A percentile compares a stretch with the other conserved stretches of the same genome.
Evolutionary conservation across 2,797 vertebrate genomes (phyloP).

Genomic region (Cyprinodon diabolis): DNA sequence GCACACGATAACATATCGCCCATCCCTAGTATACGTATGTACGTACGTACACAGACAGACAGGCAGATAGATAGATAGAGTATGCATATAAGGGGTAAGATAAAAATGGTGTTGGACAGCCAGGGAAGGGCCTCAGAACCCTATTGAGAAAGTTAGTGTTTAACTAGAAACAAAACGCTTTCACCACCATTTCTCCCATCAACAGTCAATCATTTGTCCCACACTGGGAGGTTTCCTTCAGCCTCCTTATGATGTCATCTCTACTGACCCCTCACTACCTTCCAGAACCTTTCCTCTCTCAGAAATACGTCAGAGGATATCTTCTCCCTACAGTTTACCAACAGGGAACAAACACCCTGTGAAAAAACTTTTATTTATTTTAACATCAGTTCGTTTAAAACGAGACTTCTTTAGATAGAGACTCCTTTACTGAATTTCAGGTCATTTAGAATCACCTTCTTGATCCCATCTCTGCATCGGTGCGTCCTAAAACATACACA

Average conservation of each 20-base stretch:
- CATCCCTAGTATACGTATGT: no score
- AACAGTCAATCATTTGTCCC: neutral
- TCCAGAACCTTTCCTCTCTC: neutral
- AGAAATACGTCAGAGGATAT: neutral
- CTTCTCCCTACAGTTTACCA: neutral
- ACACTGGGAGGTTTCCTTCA: neutral
- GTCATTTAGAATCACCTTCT: neutral
- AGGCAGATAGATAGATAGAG: no score
- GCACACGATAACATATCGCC: no score
- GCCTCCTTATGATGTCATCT: neutral
- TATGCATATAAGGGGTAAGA: neutral
- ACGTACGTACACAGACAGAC: no score
- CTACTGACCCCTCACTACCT: neutral
- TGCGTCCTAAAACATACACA: slow-evolving; percentile 8
- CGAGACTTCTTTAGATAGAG: neutral
- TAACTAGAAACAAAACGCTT: neutral
- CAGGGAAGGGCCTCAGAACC: neutral
- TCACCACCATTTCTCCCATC: neutral
- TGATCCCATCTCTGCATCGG: neutral
- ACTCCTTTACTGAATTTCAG: neutral
- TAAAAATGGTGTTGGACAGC: neutral
- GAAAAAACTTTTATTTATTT: neutral
- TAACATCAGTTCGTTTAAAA: no score
- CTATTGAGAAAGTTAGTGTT: neutral
- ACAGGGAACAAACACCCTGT: neutral